Percentiles rank a stretch among this genome's conserved stretches.
Evolutionary conservation across 2,888 invertebrate genomes (phyloP).

Genomic region (Lamellibrachia satsuma): DNA sequence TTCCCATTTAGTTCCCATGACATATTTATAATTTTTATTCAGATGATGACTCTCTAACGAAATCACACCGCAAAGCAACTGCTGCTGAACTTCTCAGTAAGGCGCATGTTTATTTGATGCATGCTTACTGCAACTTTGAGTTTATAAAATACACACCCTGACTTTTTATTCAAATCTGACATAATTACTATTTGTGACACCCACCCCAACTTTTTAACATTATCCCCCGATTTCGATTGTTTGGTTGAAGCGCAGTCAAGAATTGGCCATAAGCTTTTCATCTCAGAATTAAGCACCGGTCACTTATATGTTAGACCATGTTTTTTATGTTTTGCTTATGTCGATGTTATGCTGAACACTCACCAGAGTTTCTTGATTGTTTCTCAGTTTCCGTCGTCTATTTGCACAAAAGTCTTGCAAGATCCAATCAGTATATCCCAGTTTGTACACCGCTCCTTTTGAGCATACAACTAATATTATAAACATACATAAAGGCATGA

Average conservation of each 20-base stretch:
- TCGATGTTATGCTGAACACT: not conserved
- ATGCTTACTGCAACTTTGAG: not conserved
- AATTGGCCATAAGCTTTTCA: not conserved
- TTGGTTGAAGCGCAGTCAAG: not conserved
- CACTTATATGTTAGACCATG: no score
- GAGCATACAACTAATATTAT: not conserved
- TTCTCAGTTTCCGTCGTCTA: not conserved
- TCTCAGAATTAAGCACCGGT: not conserved
- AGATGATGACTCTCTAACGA: not conserved
- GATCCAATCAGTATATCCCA: no score
- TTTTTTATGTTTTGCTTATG: no score
- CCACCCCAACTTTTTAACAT: not conserved
- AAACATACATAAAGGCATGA: no score
- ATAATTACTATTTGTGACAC: not conserved
- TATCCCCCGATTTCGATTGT: not conserved
- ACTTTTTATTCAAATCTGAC: not conserved
- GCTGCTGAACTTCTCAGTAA: not conserved
- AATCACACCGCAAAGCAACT: not conserved
- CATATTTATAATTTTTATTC: not conserved
- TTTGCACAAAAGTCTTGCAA: no score
- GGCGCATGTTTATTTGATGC: not conserved
- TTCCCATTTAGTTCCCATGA: no score
- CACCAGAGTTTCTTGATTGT: not conserved
- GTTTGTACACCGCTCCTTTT: not conserved
- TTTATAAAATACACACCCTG: not conserved